Evolutionary conservation across 2,797 vertebrate genomes (phyloP), one percentile per base, ranked within the genome.

Genomic region (Fundulus diaphanus): DNA sequence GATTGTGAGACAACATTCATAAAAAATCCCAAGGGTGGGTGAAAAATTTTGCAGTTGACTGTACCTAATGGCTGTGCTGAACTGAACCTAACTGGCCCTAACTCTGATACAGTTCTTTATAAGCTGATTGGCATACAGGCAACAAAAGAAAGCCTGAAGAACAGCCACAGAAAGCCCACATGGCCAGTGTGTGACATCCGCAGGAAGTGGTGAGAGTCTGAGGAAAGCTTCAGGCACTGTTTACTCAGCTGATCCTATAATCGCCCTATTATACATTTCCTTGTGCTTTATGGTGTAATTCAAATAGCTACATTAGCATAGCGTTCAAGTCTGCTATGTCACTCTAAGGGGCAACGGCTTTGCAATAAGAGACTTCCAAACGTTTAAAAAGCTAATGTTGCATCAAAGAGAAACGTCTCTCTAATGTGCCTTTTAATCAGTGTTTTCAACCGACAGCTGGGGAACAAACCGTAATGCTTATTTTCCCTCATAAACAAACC

Each of bases 401-500:
- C 73, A 73, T 72, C 63, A 68, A 56, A 72, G 31, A 24, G n/a
- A 72, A 78, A 54, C 48, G 52, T 73, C 27, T 48, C 70, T 35
- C 57, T 79, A 49, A 80, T 74, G 71, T 44, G 15, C 71, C 85
- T 83, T 80, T 44, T 77, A 59, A 73, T 77, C 3, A 33, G 24
- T 46, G 73, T 72, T 73, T 69, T 79, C 74, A 79, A 76, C 72
- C 22, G 12, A 29, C 57, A 79, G 72, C 52, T 54, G 57, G 65
- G 75, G 75, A 78, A 22, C 44, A 31, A 0, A 31, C 59, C 66
- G 51, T 35, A 68, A 48, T 67, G 71, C 35, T 71, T 46, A 29
- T 22, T 68, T 29, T 31, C 24, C 5, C 11, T 40, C 16, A 63
- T 42, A 81, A 70, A 82, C 52, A 80, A 84, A 77, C 78, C 42